Conservation (phyloP, 2,888 invertebrate species). For the Cremastobaeus sp. region DNA sequence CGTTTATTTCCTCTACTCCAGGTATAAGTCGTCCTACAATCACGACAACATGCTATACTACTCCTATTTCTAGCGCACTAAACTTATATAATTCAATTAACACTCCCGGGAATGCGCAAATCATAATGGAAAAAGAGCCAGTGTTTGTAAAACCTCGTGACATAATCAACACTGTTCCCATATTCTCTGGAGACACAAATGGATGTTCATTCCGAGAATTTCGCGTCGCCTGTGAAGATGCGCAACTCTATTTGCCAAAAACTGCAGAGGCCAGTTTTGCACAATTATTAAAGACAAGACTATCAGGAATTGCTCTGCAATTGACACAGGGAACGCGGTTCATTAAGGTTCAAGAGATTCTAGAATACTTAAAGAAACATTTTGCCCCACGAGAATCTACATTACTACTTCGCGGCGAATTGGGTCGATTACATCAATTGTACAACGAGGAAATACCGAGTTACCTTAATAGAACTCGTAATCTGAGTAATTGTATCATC, state of each 20-base stretch:
- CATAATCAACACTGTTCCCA: no score
- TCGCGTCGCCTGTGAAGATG: constrained; percentile 1
- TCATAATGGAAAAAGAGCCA: no score
- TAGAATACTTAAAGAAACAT: neutral
- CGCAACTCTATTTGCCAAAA: neutral
- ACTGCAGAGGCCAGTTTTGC: neutral
- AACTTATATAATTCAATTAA: no score
- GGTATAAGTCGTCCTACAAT: no score
- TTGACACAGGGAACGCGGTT: neutral
- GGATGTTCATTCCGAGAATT: constrained; percentile 4
- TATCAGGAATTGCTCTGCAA: neutral
- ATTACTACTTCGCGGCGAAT: constrained; percentile 15
- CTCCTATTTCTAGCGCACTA: no score
- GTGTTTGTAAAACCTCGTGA: no score
- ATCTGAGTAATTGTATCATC: neutral
- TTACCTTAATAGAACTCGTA: neutral
- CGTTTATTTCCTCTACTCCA: no score
- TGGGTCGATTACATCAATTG: constrained; percentile 1
- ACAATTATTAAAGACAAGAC: neutral
- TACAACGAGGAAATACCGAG: no score
- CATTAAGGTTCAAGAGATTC: neutral
- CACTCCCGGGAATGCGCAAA: no score
- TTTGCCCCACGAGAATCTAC: no score
- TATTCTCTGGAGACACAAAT: neutral
- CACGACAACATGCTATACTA: no score